phyloP scores from a whole-genome alignment of 2,113 vertebrate species.

The Nycticryphes semicollaris region DNA sequence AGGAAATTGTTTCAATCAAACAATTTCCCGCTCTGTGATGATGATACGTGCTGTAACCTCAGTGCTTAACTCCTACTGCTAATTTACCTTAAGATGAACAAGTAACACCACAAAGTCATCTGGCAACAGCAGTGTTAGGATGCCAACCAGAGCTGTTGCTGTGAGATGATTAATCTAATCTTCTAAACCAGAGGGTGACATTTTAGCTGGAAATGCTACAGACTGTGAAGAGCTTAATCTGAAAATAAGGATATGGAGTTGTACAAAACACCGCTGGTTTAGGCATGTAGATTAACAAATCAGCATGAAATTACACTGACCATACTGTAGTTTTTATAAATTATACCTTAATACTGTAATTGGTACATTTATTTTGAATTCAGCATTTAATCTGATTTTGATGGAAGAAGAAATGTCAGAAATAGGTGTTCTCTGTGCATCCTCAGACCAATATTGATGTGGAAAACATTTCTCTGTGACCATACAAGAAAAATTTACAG shows the following conservation, averaged over 20 bases:
- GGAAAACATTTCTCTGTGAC: not conserved
- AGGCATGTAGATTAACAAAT: not conserved
- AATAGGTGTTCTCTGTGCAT: not conserved
- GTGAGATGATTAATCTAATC: not conserved
- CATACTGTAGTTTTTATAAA: not conserved
- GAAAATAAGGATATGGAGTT: not conserved
- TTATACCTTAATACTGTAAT: not conserved
- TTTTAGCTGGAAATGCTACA: not conserved
- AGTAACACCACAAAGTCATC: not conserved
- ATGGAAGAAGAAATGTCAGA: not conserved
- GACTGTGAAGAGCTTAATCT: not conserved
- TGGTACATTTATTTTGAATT: not conserved
- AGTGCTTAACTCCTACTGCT: not conserved
- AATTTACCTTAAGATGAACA: not conserved
- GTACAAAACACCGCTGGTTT: not conserved
- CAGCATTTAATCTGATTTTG: not conserved
- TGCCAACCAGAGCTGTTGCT: not conserved
- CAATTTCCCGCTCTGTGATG: not conserved
- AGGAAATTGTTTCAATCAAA: constrained; percentile 6
- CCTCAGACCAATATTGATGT: not conserved
- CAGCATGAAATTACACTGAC: not conserved
- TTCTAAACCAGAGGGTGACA: not conserved
- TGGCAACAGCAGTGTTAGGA: not conserved
- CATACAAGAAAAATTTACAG: not conserved
- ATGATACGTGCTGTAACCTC: not conserved